Percentiles rank a stretch among this genome's conserved stretches.
Conservation (phyloP, 2,113 vertebrate genomes). For the Pangasianodon gigas region DNA sequence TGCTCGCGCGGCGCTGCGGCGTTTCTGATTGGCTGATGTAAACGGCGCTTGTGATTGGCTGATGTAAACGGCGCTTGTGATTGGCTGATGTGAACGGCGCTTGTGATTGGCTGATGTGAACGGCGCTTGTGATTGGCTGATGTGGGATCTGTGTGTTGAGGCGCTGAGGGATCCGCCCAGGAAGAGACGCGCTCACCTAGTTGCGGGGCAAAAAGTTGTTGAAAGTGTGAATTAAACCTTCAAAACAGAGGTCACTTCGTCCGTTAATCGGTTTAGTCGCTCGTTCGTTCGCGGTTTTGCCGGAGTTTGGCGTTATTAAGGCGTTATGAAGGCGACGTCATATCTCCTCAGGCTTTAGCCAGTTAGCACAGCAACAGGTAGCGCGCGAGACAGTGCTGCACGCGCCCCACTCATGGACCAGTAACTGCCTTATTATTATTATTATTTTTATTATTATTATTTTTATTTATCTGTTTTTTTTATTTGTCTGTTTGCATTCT, state of each 20-base stretch:
- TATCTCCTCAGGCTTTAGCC: conserved; percentile 17
- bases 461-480: not conserved
- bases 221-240: not conserved
- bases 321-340: not conserved
- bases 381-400: not conserved
- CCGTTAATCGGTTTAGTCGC: not conserved
- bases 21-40: not conserved
- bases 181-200: not conserved
- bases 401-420: not conserved
- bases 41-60: not conserved
- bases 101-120: not conserved
- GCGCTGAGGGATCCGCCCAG: conserved; percentile 19
- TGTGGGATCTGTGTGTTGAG: not conserved
- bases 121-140: not conserved
- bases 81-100: not conserved
- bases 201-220: not conserved
- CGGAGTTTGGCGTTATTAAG: not conserved
- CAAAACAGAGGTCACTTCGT: not conserved
- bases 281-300: not conserved
- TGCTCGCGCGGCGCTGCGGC: not conserved
- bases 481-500: conserved; percentile 28
- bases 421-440: not conserved
- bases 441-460: not conserved
- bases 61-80: not conserved
- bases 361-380: conserved; percentile 22